A percentile compares a stretch with the other conserved stretches of the same genome.
Conservation (phyloP, 2,797 vertebrate genomes). For the Lateolabrax maculatus region DNA sequence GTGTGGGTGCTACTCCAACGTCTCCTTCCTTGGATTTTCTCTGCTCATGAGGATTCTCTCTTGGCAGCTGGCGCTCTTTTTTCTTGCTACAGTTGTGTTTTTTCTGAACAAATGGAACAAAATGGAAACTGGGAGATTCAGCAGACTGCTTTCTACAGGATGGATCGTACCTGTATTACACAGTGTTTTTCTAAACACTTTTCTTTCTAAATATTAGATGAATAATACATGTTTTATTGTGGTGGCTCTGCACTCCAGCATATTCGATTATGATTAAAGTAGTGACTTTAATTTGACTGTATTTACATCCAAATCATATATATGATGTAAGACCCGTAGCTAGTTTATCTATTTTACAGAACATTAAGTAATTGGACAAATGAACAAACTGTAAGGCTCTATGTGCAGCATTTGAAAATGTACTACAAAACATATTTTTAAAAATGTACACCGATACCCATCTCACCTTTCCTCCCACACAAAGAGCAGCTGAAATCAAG, state of each 20-base stretch:
- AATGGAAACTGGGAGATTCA: not conserved
- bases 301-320: not conserved
- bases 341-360: too few relatives aligned
- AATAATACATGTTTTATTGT: slow-evolving; percentile 10
- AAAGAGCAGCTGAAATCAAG: not conserved
- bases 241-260: not conserved
- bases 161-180: not conserved
- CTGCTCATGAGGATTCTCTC: slow-evolving; percentile 31
- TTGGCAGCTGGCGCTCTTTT: slow-evolving; percentile 10
- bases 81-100: not conserved
- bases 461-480: not conserved
- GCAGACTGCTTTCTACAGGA: too few relatives aligned
- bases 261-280: not conserved
- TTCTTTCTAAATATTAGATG: not conserved
- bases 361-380: too few relatives aligned
- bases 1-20: slow-evolving; percentile 13
- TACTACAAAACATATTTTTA: not conserved
- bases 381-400: too few relatives aligned
- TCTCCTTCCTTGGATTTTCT: slow-evolving; percentile 22
- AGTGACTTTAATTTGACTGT: slow-evolving; percentile 7
- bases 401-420: not conserved
- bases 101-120: slow-evolving; percentile 13
- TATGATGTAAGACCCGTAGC: not conserved
- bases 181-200: too few relatives aligned
- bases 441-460: not conserved